phyloP scores from a whole-genome alignment of 2,888 invertebrate species.

The Drosophila affinis region DNA sequence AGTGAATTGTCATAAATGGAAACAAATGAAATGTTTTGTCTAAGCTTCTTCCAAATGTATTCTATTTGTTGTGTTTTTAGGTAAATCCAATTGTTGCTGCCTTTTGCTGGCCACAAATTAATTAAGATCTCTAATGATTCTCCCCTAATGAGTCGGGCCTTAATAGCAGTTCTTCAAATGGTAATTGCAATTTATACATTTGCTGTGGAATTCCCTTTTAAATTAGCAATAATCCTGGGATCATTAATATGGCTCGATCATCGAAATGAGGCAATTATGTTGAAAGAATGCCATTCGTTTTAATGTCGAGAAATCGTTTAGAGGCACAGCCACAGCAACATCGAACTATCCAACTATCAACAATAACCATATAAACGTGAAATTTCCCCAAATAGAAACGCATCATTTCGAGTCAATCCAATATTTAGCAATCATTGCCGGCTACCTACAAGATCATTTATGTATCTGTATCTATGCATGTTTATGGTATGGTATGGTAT shows the following conservation, averaged over 20 bases:
- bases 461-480: slow-evolving; percentile 48
- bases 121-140: not conserved
- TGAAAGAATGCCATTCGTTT: slow-evolving; percentile 29
- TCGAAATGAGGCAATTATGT: slow-evolving; percentile 20
- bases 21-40: slow-evolving; percentile 20
- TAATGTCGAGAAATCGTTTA: slow-evolving; percentile 31
- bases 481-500: slow-evolving; percentile 4
- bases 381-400: slow-evolving; percentile 22
- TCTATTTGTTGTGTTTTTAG: too few species aligned
- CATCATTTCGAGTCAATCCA: slow-evolving; percentile 30
- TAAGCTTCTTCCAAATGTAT: slow-evolving; percentile 13
- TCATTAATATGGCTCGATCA: slow-evolving; percentile 22
- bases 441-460: slow-evolving; percentile 57
- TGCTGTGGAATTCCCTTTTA: slow-evolving; percentile 31
- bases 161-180: slow-evolving; percentile 19
- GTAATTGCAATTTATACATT: slow-evolving; percentile 38
- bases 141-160: slow-evolving; percentile 23
- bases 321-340: slow-evolving; percentile 19
- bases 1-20: slow-evolving; percentile 24
- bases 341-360: not conserved
- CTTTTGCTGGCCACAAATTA: not conserved
- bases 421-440: slow-evolving; percentile 41
- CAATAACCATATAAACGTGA: slow-evolving; percentile 37
- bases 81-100: too few species aligned
- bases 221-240: slow-evolving; percentile 23